Evolutionary conservation across 2,888 invertebrate genomes (phyloP), one percentile per base, ranked within the genome.

Genomic region (Crossocerus cetratus): DNA sequence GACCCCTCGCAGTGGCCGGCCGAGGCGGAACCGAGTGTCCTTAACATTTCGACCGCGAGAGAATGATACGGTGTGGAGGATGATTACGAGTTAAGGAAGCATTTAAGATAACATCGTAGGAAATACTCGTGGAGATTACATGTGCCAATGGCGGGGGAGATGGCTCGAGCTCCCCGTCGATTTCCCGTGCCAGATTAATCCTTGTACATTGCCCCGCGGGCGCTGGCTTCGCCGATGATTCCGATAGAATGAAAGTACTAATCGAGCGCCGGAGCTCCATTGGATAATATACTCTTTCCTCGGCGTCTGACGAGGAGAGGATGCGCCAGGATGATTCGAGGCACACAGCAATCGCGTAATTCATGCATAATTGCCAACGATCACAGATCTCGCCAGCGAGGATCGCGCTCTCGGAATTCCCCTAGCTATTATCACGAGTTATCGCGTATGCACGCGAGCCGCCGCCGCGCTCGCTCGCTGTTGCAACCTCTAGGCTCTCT

Each of bases 301-400:
- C 14, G 21, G 22, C 13, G 14, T 0, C 1, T 16, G n/a, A 20
- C 11, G 18, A 57, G 23, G 21, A 32, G 23, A 32, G 23, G 42
- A 20, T 14, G 44, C 5, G 58, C 42, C 0, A n/a, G 16, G 16
- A 61, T 18, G 49, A 49, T 45, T 22, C 18, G 11, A n/a, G 44
- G 68, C 18, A 32, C 65, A 32, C 14, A 16, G 18, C 54, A 72
- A 58, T 67, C 55, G 71, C 8, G 57, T 53, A 69, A 78, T 75
- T 64, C 49, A 21, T 56, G 22, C 14, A 42, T 69, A 74, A 80
- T 80, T 81, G 76, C 42, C 8, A 32, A 55, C 57, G 70, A 80
- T 80, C 5, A 42, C 2, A 60, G 62, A 59, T 45, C 11, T 42
- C 55, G 42, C 42, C 42, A 43, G 3, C 43, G 43, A 53, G 49